These are phyloP conservation scores for Eulemur coronatus DNA, from an alignment of 2,797 vertebrate species.

Conservation along the genomic window DNA sequence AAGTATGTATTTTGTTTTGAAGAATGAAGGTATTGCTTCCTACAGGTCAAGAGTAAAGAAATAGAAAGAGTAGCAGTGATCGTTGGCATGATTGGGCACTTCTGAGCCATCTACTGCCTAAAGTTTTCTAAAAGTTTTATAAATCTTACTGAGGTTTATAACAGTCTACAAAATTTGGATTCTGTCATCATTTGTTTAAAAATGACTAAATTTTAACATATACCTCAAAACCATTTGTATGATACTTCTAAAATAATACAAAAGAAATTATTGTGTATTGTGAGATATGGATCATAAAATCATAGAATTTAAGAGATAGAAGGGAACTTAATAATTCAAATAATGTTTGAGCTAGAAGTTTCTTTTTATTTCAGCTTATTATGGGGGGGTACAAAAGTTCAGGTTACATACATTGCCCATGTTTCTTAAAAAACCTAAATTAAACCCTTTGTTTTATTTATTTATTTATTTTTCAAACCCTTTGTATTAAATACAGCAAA, in stretches of 20 bases:
- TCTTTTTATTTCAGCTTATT: background rate
- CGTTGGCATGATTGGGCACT: background rate
- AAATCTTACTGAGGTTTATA: background rate
- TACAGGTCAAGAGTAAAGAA: background rate
- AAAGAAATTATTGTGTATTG: constrained; percentile 37
- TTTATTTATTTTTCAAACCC: background rate
- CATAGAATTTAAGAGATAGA: constrained; percentile 40
- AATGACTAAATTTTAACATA: background rate
- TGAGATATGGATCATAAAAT: constrained; percentile 15
- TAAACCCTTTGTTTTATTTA: background rate
- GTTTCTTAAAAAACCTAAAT: background rate
- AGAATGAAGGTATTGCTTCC: background rate
- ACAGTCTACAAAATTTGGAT: background rate
- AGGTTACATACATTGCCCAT: no score
- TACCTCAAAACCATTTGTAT: background rate
- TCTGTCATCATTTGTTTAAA: constrained; percentile 43
- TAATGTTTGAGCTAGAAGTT: background rate
- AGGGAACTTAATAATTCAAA: background rate
- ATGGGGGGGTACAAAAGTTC: no score
- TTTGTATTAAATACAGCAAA: constrained; percentile 37
- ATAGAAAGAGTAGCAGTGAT: background rate
- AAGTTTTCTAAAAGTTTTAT: constrained; percentile 10
- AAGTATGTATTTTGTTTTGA: background rate
- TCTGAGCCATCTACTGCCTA: background rate
- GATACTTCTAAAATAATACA: constrained; percentile 26